Evolutionary conservation across 2,113 vertebrate species (phyloP).

Genomic region (Clarias macrocephalus): DNA sequence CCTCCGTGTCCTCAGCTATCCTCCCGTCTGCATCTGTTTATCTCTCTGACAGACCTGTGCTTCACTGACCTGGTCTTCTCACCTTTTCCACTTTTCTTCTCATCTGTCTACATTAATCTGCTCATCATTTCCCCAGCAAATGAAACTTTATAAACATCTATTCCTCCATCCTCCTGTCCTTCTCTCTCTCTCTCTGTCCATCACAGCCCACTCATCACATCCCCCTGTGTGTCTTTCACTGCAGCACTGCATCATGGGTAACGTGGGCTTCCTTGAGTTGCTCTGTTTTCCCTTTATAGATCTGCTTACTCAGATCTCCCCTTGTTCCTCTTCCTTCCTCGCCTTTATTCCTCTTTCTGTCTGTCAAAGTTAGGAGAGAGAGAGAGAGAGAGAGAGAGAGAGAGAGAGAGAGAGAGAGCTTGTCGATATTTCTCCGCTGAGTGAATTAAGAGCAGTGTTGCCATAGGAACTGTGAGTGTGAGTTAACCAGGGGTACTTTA

Average conservation of each 20-base stretch:
- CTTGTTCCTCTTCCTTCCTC: neutral
- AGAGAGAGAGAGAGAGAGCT: neutral
- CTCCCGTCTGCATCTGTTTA: neutral
- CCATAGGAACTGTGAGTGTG: conserved; percentile 49
- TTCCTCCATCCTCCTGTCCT: neutral
- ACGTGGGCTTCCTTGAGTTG: neutral
- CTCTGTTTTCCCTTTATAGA: neutral
- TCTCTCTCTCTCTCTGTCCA: neutral
- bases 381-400: neutral
- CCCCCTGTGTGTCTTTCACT: neutral
- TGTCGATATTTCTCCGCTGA: conserved; percentile 7
- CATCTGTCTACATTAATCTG: neutral
- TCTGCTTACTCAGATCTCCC: neutral
- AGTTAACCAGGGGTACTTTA: conserved; percentile 26
- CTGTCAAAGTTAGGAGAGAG: too few species aligned
- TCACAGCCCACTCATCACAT: neutral
- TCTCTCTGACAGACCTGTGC: too few species aligned
- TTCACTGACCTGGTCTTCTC: neutral
- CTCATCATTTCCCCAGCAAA: neutral
- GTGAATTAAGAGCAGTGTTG: conserved; percentile 44
- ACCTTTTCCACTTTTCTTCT: neutral
- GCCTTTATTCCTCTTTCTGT: neutral
- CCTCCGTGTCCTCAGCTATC: too few species aligned
- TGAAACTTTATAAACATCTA: neutral
- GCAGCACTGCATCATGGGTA: neutral